Conservation (phyloP, 2,888 invertebrate species). For the Lasioglossum zephyrum region DNA sequence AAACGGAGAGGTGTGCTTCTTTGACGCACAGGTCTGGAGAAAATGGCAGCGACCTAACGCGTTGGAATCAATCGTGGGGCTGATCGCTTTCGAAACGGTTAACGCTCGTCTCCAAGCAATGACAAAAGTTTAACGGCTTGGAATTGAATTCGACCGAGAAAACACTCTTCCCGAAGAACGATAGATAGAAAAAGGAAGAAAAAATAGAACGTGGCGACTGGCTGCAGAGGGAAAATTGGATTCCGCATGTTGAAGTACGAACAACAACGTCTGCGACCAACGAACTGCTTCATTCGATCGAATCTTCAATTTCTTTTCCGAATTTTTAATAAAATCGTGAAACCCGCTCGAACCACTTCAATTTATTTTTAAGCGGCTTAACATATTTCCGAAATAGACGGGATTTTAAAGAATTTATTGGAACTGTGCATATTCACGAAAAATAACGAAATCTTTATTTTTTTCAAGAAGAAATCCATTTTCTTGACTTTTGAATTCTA, state of each 20-base stretch:
- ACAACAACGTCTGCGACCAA: constrained; percentile 36
- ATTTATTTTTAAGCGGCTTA: not conserved
- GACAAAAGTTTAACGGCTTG: constrained; percentile 74
- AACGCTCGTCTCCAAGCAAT: constrained; percentile 71
- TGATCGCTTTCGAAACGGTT: constrained; percentile 54
- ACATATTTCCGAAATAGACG: not conserved
- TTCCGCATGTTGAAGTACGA: constrained; percentile 68
- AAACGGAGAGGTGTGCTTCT: not conserved
- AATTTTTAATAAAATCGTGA: not conserved
- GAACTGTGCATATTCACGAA: too few species aligned
- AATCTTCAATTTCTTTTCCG: not conserved
- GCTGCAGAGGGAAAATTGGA: constrained; percentile 75
- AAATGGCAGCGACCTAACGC: constrained; percentile 15
- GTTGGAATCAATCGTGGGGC: constrained; percentile 42
- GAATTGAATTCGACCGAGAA: constrained; percentile 71
- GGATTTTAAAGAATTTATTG: not conserved
- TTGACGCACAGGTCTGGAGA: not conserved
- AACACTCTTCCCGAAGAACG: constrained; percentile 41
- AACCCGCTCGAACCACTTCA: not conserved
- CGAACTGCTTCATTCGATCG: constrained; percentile 49
- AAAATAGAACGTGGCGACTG: constrained; percentile 56
- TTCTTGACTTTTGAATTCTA: too few species aligned
- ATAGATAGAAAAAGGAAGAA: constrained; percentile 38
- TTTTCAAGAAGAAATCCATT: too few species aligned
- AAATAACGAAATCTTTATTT: too few species aligned